These are phyloP conservation scores for Panthera uncia DNA, from an alignment of 2,113 vertebrate genomes.

Conservation along the genomic window DNA sequence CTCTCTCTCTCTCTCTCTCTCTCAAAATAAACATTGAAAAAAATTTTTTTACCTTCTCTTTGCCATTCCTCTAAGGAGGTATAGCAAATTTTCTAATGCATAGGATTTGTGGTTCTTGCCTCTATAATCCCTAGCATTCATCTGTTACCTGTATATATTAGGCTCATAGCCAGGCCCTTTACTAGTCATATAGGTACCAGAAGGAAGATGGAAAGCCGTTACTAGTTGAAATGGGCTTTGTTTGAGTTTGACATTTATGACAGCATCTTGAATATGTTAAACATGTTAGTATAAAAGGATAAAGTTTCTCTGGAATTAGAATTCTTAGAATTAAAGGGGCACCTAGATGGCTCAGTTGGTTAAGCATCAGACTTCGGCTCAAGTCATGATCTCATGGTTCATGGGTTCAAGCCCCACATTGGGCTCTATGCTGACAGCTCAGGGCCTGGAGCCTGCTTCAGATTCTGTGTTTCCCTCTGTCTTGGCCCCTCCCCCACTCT, in stretches of 20 bases:
- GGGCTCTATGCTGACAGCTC: no score
- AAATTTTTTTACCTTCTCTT: neutral
- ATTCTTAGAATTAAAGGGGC: conserved; percentile 8
- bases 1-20: no score
- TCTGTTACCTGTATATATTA: neutral
- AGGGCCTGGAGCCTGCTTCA: no score
- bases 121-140: neutral
- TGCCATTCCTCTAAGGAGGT: neutral
- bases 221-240: neutral
- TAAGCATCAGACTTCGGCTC: no score
- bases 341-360: no score
- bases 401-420: no score
- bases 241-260: conserved; percentile 41
- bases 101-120: neutral
- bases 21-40: neutral
- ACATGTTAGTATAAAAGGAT: conserved; percentile 20
- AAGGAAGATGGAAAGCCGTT: conserved; percentile 23
- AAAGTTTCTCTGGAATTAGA: neutral
- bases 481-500: no score
- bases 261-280: conserved; percentile 44
- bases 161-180: neutral
- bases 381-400: no score
- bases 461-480: no score
- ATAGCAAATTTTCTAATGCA: neutral
- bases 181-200: neutral